phyloP scores from a whole-genome alignment of 1,140 invertebrate genomes.

The Hermetia illucens region DNA sequence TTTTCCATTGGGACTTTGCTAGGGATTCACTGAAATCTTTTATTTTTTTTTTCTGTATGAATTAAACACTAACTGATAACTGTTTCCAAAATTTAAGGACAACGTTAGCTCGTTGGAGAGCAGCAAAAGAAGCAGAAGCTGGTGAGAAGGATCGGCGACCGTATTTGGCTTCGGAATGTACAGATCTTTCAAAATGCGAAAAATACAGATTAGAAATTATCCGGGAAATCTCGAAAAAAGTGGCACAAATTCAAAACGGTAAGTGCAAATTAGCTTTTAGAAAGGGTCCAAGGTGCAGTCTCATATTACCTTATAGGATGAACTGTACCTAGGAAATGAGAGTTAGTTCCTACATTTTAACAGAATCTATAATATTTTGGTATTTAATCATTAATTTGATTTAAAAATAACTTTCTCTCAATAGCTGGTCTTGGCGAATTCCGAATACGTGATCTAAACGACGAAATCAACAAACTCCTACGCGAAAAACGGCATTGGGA shows the following conservation, averaged over 20 bases:
- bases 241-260: slow-evolving; percentile 98
- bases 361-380: too few species aligned
- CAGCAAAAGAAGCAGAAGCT: slow-evolving; percentile 77
- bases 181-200: slow-evolving; percentile 76
- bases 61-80: slow-evolving; percentile 8
- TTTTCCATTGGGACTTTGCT: background rate
- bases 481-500: slow-evolving; percentile 97
- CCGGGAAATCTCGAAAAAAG: slow-evolving; percentile 93
- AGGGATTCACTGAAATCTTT: slow-evolving; percentile 4
- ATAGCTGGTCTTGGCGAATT: slow-evolving; percentile 94
- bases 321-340: too few species aligned
- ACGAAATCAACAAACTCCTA: slow-evolving; percentile 97
- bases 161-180: slow-evolving; percentile 86
- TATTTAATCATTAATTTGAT: too few species aligned
- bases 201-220: slow-evolving; percentile 95
- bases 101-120: slow-evolving; percentile 86
- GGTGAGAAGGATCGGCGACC: slow-evolving; percentile 73
- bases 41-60: slow-evolving; percentile 7
- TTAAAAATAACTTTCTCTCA: background rate
- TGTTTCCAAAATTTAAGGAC: slow-evolving; percentile 58
- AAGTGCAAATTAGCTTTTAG: too few species aligned
- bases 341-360: too few species aligned
- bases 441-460: slow-evolving; percentile 92
- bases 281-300: too few species aligned
- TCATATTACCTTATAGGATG: too few species aligned